phyloP scores from a whole-genome alignment of 2,888 invertebrate genomes.

The Prosopocoilus inquinatus region DNA sequence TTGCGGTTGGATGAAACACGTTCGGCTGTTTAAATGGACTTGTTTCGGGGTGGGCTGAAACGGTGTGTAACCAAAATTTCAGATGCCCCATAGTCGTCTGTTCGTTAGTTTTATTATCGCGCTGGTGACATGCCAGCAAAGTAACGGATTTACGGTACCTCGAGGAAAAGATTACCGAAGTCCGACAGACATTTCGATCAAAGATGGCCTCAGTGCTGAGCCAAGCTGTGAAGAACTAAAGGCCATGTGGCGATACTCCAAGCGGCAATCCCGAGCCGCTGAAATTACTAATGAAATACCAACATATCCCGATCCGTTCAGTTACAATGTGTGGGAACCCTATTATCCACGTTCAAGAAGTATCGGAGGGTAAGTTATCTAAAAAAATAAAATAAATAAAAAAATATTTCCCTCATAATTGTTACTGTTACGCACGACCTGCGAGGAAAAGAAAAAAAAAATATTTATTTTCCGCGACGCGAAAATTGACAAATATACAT shows the following conservation, averaged over 20 bases:
- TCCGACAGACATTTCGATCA: constrained; percentile 40
- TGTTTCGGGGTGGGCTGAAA: too few species aligned
- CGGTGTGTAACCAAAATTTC: constrained; percentile 24
- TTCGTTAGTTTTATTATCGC: constrained; percentile 36
- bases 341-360: constrained; percentile 53
- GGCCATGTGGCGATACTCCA: constrained; percentile 91
- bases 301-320: constrained; percentile 77
- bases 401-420: too few species aligned
- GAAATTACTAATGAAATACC: constrained; percentile 86
- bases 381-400: background rate
- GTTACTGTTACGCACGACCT: too few species aligned
- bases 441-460: too few species aligned
- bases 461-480: too few species aligned
- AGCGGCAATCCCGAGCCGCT: constrained; percentile 81
- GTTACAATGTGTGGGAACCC: constrained; percentile 79
- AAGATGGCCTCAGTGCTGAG: constrained; percentile 59
- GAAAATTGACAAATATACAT: too few species aligned
- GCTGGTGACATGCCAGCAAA: constrained; percentile 36
- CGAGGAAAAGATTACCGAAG: constrained; percentile 39
- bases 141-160: constrained; percentile 39
- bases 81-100: constrained; percentile 42
- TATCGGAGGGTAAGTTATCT: constrained; percentile 56
- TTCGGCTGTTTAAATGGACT: background rate
- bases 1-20: background rate
- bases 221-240: constrained; percentile 85